Percentiles rank a stretch among this genome's conserved stretches.
These are phyloP conservation scores for Drosophila cyrtoloma DNA, from an alignment of 2,888 invertebrate genomes.

Conservation along the genomic window DNA sequence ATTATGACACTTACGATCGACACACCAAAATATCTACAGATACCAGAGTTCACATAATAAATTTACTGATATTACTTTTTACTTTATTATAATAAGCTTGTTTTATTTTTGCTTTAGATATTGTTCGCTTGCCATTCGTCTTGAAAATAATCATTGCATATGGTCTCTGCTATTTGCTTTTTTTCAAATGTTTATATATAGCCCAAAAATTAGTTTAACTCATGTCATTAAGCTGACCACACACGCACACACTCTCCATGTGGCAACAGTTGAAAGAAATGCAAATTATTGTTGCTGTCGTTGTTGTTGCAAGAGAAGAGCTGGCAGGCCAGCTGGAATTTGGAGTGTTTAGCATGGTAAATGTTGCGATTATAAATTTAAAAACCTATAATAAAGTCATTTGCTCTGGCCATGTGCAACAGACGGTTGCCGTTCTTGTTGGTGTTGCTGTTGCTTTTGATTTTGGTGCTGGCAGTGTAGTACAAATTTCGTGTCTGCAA, in stretches of 20 bases:
- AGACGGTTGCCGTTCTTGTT: constrained; percentile 13
- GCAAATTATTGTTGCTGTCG: constrained; percentile 32
- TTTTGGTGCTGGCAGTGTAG: constrained; percentile 35
- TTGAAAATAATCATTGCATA: background rate
- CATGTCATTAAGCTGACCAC: constrained; percentile 9
- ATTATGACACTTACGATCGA: too few relatives aligned
- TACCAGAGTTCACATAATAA: background rate
- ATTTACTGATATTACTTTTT: background rate
- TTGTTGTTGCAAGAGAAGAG: constrained; percentile 17
- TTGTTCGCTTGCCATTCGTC: background rate
- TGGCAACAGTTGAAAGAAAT: constrained; percentile 23
- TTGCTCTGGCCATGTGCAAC: constrained; percentile 66
- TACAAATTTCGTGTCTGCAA: constrained; percentile 18
- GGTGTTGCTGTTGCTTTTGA: constrained; percentile 9
- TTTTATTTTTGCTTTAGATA: background rate
- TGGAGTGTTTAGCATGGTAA: constrained; percentile 70
- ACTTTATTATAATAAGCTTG: background rate
- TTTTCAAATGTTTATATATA: background rate
- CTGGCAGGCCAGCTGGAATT: constrained; percentile 58
- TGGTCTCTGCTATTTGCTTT: background rate
- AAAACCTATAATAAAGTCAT: constrained; percentile 79
- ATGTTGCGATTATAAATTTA: constrained; percentile 79
- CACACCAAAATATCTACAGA: too few relatives aligned
- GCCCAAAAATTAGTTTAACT: background rate
- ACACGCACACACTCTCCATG: constrained; percentile 9